A percentile compares a stretch with the other conserved stretches of the same genome.
These are phyloP conservation scores for Amniataba percoides DNA, from an alignment of 2,797 vertebrate genomes.

Conservation along the genomic window DNA sequence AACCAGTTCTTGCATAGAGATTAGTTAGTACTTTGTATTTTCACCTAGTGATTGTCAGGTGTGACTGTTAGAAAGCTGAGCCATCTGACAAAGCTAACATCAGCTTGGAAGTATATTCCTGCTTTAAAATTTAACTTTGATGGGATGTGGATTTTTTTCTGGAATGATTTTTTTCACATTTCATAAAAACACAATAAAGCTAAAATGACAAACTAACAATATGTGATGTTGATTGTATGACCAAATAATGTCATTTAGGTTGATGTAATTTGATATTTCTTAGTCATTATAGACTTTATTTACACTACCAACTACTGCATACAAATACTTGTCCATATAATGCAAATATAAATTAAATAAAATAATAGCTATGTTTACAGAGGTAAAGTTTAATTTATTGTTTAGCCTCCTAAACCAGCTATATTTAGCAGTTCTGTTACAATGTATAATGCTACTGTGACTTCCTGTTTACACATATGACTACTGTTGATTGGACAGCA, in stretches of 20 bases:
- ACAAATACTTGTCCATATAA: background rate
- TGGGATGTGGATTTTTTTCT: too few relatives aligned
- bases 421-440: background rate
- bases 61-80: too few relatives aligned
- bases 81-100: too few relatives aligned
- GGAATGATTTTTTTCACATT: background rate
- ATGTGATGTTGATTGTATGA: background rate
- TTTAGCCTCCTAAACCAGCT: background rate
- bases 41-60: background rate
- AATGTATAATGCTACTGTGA: background rate
- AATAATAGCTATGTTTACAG: background rate
- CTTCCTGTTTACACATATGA: background rate
- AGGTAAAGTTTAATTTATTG: background rate
- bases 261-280: background rate
- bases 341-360: background rate
- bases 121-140: too few relatives aligned
- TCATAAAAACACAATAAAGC: background rate
- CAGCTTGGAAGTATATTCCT: too few relatives aligned
- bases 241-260: background rate
- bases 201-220: background rate
- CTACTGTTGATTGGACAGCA: slow-evolving; percentile 1
- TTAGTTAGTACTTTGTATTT: background rate
- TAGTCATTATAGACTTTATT: background rate
- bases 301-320: background rate
- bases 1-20: background rate